Evolutionary conservation across 2,797 vertebrate species (phyloP).

Genomic region (Clangula hyemalis): DNA sequence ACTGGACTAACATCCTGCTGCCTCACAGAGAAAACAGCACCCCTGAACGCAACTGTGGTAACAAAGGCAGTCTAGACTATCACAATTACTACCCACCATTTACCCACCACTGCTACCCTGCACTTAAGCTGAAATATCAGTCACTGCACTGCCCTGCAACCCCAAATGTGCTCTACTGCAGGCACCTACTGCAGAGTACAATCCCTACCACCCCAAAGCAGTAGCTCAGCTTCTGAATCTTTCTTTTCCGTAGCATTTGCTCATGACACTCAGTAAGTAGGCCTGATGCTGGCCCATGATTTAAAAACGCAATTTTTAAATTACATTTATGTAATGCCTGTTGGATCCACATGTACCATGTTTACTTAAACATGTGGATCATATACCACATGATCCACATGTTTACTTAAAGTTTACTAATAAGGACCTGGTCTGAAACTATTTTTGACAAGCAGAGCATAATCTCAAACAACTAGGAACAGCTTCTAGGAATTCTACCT

Average conservation of each 20-base stretch:
- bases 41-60: background rate
- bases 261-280: background rate
- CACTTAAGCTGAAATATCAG: background rate
- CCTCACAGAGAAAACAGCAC: background rate
- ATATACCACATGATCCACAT: background rate
- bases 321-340: background rate
- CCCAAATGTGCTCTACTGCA: background rate
- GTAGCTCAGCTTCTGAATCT: background rate
- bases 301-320: background rate
- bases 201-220: fast-evolving
- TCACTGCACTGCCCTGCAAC: background rate
- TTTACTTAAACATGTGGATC: background rate
- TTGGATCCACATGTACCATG: fast-evolving
- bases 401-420: background rate
- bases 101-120: background rate
- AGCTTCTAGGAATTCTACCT: slow-evolving; percentile 75
- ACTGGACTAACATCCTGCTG: background rate
- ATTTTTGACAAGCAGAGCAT: background rate
- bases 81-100: background rate
- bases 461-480: background rate
- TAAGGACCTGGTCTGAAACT: background rate
- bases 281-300: background rate
- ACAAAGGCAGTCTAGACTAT: background rate
- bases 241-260: background rate
- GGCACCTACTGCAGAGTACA: background rate